Evolutionary conservation across 2,888 invertebrate genomes (phyloP).

Genomic region (Gandaritis pyraliata): DNA sequence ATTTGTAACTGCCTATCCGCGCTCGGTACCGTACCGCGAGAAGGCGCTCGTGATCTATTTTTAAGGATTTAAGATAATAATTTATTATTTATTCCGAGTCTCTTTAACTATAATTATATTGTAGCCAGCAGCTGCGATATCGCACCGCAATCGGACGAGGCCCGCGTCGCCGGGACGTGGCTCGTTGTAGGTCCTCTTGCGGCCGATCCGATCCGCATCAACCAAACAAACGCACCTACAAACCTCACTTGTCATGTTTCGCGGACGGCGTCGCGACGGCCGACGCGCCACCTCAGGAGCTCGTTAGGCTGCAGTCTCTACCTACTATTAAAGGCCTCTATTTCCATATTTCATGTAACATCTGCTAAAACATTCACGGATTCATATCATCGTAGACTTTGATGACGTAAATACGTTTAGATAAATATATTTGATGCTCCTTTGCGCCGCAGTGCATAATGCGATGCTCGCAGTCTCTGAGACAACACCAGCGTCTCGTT

Average conservation of each 20-base stretch:
- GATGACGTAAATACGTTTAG: slow-evolving; percentile 3
- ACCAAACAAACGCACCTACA: slow-evolving; percentile 41
- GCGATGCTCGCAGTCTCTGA: slow-evolving; percentile 49
- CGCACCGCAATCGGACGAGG: slow-evolving; percentile 81
- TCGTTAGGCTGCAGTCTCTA: slow-evolving; percentile 50
- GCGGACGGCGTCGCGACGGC: slow-evolving; percentile 62
- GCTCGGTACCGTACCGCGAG: slow-evolving; percentile 83
- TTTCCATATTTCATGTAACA: slow-evolving; percentile 44
- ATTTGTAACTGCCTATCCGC: slow-evolving; percentile 82
- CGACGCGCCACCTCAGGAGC: slow-evolving; percentile 60
- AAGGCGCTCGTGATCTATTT: slow-evolving; percentile 85
- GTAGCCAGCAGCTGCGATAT: slow-evolving; percentile 76
- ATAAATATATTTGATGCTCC: slow-evolving; percentile 44
- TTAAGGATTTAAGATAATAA: slow-evolving; percentile 84
- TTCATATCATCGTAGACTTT: slow-evolving; percentile 35
- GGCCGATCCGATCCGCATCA: slow-evolving; percentile 56
- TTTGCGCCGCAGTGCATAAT: slow-evolving; percentile 49
- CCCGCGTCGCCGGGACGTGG: slow-evolving; percentile 77
- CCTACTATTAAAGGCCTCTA: slow-evolving; percentile 18
- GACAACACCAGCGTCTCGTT: slow-evolving; percentile 59
- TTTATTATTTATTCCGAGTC: slow-evolving; percentile 85
- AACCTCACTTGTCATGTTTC: slow-evolving; percentile 39
- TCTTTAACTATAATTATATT: slow-evolving; percentile 81
- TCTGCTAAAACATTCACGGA: slow-evolving; percentile 40
- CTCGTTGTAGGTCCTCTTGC: slow-evolving; percentile 55